Percentiles rank a stretch among this genome's conserved stretches.
Conservation (phyloP, 2,888 invertebrate species). For the Oxyscelio sp. region DNA sequence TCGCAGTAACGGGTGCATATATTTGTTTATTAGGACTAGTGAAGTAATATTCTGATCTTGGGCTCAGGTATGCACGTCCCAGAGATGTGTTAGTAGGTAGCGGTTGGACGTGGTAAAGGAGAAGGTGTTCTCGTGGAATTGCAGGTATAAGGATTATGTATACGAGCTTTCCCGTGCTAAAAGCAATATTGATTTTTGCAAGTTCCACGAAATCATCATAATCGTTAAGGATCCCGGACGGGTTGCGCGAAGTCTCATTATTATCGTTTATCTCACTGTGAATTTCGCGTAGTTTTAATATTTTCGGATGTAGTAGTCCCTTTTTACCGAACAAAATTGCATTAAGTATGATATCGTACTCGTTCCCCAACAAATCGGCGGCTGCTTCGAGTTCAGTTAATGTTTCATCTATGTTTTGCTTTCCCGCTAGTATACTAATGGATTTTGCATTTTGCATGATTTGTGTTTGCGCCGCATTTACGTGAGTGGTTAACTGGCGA, state of each 20-base stretch:
- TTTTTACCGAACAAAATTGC: not conserved
- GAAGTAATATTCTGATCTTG: not conserved
- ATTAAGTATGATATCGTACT: not conserved
- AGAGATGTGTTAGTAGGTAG: not conserved
- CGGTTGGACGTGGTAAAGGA: not conserved
- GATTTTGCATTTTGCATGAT: no score
- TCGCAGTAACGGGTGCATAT: not conserved
- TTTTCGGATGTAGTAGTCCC: not conserved
- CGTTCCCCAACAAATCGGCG: not conserved
- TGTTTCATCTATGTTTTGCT: no score
- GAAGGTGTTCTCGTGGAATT: not conserved
- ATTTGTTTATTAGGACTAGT: not conserved
- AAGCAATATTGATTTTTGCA: not conserved
- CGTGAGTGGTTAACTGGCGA: no score
- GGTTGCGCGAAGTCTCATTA: no score
- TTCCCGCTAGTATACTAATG: no score
- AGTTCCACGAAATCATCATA: not conserved
- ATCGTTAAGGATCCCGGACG: not conserved
- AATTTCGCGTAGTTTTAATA: not conserved
- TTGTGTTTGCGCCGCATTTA: no score
- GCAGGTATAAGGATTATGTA: not conserved
- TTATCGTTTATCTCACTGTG: no score
- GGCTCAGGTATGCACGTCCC: not conserved
- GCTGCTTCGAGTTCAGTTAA: not conserved
- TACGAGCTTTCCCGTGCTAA: not conserved